These are phyloP conservation scores for Sandelia bainsii DNA, from an alignment of 2,797 vertebrate species.

Conservation along the genomic window DNA sequence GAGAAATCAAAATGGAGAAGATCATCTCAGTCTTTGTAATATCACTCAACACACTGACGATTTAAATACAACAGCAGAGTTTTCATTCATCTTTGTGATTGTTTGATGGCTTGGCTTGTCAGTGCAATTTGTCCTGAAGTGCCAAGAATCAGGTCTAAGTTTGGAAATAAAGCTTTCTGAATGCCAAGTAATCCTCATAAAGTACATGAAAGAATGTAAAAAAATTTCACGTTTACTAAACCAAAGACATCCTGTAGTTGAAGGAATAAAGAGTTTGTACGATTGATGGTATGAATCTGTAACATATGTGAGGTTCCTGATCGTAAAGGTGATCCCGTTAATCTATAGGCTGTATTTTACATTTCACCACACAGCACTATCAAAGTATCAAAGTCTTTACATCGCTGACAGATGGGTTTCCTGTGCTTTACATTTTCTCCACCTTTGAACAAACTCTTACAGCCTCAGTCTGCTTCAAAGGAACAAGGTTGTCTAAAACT, in stretches of 20 bases:
- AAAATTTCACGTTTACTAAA: not conserved
- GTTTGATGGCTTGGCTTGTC: not conserved
- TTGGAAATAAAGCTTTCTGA: no score
- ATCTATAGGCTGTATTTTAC: no score
- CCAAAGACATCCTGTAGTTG: not conserved
- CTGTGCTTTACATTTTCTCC: no score
- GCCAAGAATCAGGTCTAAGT: not conserved
- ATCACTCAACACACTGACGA: conserved; percentile 18
- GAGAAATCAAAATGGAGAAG: conserved; percentile 38
- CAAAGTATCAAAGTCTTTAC: no score
- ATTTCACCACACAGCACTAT: no score
- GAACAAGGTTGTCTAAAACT: no score
- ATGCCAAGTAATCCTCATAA: not conserved
- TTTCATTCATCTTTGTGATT: conserved; percentile 12
- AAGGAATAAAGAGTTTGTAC: no score
- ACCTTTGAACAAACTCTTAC: no score
- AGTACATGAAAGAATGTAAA: not conserved
- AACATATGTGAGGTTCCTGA: not conserved
- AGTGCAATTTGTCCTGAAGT: not conserved
- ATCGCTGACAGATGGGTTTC: no score
- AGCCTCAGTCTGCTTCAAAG: no score
- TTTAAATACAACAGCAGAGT: conserved; percentile 8
- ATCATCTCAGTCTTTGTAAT: conserved; percentile 25
- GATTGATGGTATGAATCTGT: not conserved
- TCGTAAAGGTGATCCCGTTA: no score